These are phyloP conservation scores for Oriolus oriolus DNA, from an alignment of 2,113 vertebrate genomes.

Conservation along the genomic window DNA sequence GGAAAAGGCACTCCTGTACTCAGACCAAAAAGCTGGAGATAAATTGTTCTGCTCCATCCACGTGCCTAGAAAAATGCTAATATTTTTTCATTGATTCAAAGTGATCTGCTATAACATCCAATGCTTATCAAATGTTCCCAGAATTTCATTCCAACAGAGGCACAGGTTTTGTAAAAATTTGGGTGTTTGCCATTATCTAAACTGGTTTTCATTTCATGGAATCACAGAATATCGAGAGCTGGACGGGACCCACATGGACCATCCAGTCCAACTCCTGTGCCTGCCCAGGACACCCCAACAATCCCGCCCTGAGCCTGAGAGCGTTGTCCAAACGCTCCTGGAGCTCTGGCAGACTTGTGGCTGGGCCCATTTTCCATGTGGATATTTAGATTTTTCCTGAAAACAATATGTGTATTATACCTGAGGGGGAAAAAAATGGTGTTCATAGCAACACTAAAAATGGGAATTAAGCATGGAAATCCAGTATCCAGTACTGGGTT, in stretches of 20 bases:
- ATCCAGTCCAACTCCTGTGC: neutral
- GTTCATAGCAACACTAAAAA: neutral
- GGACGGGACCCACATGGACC: neutral
- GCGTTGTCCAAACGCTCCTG: neutral
- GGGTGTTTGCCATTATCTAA: neutral
- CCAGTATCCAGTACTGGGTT: neutral
- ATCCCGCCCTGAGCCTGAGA: neutral
- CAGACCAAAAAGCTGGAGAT: neutral
- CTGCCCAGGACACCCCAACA: neutral
- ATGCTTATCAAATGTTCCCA: neutral
- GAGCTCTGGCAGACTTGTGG: neutral
- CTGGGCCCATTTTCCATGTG: neutral
- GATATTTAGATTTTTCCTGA: neutral
- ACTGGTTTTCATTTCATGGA: neutral
- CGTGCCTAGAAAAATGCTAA: neutral
- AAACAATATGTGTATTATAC: neutral
- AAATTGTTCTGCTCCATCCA: neutral
- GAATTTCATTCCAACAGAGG: neutral
- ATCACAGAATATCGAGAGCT: neutral
- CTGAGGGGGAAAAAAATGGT: too few species aligned
- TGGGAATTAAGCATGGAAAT: neutral
- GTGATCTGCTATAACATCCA: neutral
- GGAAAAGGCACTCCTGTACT: neutral
- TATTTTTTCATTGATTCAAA: neutral
- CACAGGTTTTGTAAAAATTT: neutral